Conservation (phyloP, 2,888 invertebrate genomes). For the Andrena praecox region DNA sequence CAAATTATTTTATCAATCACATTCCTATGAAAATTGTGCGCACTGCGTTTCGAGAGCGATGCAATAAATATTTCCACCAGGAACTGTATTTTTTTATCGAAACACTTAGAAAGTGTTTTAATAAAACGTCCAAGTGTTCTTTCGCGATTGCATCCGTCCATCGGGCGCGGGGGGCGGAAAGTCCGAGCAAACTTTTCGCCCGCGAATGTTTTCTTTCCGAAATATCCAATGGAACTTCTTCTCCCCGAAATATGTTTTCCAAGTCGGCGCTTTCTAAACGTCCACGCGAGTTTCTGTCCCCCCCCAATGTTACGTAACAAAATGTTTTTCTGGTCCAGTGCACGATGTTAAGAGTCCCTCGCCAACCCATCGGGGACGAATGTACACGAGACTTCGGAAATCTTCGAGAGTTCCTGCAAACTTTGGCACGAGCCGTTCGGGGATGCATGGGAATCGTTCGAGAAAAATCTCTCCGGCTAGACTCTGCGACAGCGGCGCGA, state of each 20-base stretch:
- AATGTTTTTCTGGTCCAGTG: conserved; percentile 42
- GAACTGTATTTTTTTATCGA: not conserved
- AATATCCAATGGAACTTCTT: conserved; percentile 40
- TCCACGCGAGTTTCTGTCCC: conserved; percentile 33
- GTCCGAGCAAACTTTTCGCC: conserved; percentile 6
- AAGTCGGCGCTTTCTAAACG: conserved; percentile 44
- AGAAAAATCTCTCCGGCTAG: not conserved
- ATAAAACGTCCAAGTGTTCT: conserved; percentile 6
- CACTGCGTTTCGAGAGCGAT: not conserved
- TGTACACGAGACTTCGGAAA: conserved; percentile 30
- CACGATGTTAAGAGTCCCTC: conserved; percentile 44
- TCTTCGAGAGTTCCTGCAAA: conserved; percentile 28
- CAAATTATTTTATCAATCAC: no score
- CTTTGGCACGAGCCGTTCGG: conserved; percentile 13
- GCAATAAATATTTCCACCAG: not conserved
- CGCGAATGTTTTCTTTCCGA: conserved; percentile 35
- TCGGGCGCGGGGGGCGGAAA: not conserved
- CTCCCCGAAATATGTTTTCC: conserved; percentile 50
- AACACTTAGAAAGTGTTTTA: not conserved
- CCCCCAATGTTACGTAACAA: conserved; percentile 49
- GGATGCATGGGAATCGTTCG: conserved; percentile 3
- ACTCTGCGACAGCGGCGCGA: not conserved
- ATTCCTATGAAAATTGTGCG: no score
- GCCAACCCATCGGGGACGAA: conserved; percentile 37
- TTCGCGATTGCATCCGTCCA: conserved; percentile 7